Evolutionary conservation across 2,113 vertebrate species (phyloP).

Genomic region (Elaphurus davidianus): DNA sequence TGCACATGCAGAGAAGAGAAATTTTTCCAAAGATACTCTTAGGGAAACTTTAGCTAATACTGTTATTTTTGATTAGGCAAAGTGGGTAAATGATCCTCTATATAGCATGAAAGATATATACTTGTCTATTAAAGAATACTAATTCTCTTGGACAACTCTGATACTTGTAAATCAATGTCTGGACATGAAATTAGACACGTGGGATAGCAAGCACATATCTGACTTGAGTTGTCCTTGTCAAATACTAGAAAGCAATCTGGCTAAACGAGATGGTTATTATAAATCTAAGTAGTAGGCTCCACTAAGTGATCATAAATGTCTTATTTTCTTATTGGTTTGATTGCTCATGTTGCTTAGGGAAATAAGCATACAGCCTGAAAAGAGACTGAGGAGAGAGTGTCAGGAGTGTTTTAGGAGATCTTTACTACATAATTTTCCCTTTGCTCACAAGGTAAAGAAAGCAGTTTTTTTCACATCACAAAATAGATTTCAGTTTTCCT

Average conservation of each 20-base stretch:
- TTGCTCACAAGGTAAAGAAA: neutral
- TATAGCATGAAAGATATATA: neutral
- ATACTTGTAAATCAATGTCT: neutral
- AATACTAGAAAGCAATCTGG: neutral
- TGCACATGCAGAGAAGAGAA: neutral
- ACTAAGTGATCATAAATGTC: neutral
- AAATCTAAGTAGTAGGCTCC: neutral
- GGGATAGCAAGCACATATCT: neutral
- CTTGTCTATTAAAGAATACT: neutral
- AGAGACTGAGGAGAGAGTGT: neutral
- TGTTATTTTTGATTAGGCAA: slow-evolving; percentile 44
- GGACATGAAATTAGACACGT: neutral
- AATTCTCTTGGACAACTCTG: neutral
- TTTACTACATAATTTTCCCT: neutral
- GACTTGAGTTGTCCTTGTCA: neutral
- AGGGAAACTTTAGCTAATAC: neutral
- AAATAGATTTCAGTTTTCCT: neutral
- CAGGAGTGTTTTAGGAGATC: neutral
- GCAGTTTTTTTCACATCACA: neutral
- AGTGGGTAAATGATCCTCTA: neutral
- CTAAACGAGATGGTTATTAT: neutral
- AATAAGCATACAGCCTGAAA: neutral
- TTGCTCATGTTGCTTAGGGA: neutral
- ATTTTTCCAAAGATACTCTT: neutral
- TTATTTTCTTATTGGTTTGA: slow-evolving; percentile 1